Base-by-base conservation (phyloP, 2,888 invertebrate genomes). In the Xanthia icteritia region DNA sequence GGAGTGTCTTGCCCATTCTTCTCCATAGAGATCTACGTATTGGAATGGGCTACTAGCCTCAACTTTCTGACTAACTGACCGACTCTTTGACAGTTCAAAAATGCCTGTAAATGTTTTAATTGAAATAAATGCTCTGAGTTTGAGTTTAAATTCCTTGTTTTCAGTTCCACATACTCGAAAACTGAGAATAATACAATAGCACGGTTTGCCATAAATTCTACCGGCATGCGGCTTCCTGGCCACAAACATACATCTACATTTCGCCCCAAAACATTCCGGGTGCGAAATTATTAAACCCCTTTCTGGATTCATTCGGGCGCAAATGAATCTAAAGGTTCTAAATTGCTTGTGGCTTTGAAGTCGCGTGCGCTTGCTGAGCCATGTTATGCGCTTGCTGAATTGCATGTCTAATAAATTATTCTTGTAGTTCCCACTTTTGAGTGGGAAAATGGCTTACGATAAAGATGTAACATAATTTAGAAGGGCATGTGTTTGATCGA, bases 231-330 rank as follows among this genome's bases (percentile, higher is more conserved):
- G 83, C 17, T 23, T 15, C 15, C 54, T 45, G n/a, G 15, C 71
- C 66, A 61, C 81, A 69, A 66, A 82, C 65, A 61, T 48, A 77
- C 78, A 58, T 77, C 78, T 77, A 61, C 36, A 77, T 71, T 77
- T 61, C 17, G 0, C 36, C 51, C 68, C 20, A 61, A 70, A 66
- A 42, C 48, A 48, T 48, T 51, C 27, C 36, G 68, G 54, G 58
- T 69, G 64, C 39, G 48, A 77, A 83, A 83, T 79, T 82, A 83
- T 83, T 83, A 77, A 83, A 71, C 61, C 79, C 61, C 67, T 58
- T 64, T 42, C 42, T 56, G 68, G 36, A 68, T 77, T 66, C 60
- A 69, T 70, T 81, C 61, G 71, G 48, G 45, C 45, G 67, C 72
- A 73, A 83, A 77, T 80, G 74, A 63, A 81, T 81, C 23, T 56